Conservation (phyloP, 2,113 vertebrate genomes). For the Bombycilla garrulus region DNA sequence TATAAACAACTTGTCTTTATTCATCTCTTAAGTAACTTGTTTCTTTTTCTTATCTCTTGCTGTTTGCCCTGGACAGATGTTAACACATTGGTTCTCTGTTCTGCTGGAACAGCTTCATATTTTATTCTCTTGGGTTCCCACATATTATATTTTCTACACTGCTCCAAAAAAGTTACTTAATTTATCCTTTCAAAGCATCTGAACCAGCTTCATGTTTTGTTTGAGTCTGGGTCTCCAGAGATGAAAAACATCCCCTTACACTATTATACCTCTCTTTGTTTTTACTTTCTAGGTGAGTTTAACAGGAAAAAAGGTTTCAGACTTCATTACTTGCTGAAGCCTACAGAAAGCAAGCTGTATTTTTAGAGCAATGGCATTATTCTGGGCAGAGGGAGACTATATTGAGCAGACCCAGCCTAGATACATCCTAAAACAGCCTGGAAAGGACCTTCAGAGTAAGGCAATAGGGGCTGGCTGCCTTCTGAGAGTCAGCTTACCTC, state of each 20-base stretch:
- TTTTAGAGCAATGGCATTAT: neutral
- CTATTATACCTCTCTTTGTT: neutral
- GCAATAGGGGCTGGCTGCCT: neutral
- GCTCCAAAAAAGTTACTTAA: neutral
- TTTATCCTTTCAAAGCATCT: constrained; percentile 3
- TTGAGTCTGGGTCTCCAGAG: neutral
- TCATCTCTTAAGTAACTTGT: neutral
- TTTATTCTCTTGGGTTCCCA: neutral
- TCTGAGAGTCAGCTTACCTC: neutral
- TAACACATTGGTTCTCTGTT: neutral
- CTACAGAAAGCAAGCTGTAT: neutral
- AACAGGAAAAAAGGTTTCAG: constrained; percentile 1
- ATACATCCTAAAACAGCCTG: neutral
- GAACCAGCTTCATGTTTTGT: neutral
- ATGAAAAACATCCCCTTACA: neutral
- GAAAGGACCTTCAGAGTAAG: neutral
- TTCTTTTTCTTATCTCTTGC: neutral
- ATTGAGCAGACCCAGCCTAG: neutral
- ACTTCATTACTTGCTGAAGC: neutral
- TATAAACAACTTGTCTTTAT: neutral
- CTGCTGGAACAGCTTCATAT: neutral
- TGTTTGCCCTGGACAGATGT: neutral
- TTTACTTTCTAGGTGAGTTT: neutral
- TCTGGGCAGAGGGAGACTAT: neutral
- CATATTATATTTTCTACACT: neutral